Percentiles rank a stretch among this genome's conserved stretches.
phyloP scores from a whole-genome alignment of 2,888 invertebrate species.

The Perithous albicinctus region DNA sequence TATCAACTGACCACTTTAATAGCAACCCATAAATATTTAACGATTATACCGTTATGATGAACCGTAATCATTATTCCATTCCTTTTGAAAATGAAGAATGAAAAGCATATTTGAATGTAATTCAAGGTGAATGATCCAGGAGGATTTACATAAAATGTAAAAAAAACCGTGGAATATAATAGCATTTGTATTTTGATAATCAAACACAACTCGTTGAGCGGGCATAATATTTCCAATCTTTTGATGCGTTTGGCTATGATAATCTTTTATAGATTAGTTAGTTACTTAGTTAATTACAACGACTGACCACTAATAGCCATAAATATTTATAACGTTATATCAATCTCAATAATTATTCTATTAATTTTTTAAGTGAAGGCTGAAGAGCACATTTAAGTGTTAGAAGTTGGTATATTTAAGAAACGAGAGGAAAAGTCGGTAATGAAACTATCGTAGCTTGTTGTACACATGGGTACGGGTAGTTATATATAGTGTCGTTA shows the following conservation, averaged over 20 bases:
- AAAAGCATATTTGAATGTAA: too few species aligned
- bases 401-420: background rate
- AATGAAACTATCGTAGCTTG: background rate
- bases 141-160: too few species aligned
- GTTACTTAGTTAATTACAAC: too few species aligned
- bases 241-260: too few species aligned
- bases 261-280: too few species aligned
- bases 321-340: too few species aligned
- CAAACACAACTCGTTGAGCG: too few species aligned
- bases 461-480: background rate
- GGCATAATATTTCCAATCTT: too few species aligned
- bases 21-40: background rate
- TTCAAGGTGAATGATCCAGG: background rate
- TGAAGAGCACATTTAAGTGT: too few species aligned
- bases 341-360: too few species aligned
- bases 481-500: background rate
- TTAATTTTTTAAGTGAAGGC: background rate
- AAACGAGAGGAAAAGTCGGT: constrained; percentile 12
- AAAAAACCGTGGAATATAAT: background rate
- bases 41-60: background rate
- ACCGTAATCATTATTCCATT: background rate
- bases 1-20: background rate
- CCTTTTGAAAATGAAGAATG: background rate
- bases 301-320: too few species aligned
- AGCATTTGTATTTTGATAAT: background rate